Evolutionary conservation across 2,888 invertebrate genomes (phyloP).

Genomic region (Pristionchus japonicus): DNA sequence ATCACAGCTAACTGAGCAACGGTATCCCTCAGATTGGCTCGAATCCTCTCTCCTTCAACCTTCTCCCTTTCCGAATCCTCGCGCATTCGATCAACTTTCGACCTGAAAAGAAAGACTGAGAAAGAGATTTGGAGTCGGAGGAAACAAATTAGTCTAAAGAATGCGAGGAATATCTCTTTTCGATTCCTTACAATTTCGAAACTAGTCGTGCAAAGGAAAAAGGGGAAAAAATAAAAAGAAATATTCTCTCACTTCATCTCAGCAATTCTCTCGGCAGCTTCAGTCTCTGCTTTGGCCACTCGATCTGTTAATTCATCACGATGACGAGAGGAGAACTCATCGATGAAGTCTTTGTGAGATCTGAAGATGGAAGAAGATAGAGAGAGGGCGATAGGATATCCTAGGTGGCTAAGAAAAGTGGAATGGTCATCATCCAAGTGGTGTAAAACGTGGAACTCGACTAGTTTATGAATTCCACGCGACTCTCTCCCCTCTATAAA

Average conservation of each 20-base stretch:
- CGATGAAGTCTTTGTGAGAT: slow-evolving; percentile 62
- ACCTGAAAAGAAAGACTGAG: background rate
- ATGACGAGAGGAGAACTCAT: slow-evolving; percentile 58
- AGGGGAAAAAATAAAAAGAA: too few relatives aligned
- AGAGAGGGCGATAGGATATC: too few relatives aligned
- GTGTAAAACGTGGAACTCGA: background rate
- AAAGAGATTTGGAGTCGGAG: background rate
- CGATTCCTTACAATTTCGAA: too few relatives aligned
- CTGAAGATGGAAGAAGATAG: slow-evolving; percentile 31
- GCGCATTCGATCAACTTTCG: slow-evolving; percentile 29
- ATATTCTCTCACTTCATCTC: slow-evolving; percentile 35
- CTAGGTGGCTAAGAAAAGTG: background rate
- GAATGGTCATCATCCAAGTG: background rate
- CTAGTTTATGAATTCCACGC: background rate
- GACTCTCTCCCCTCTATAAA: background rate
- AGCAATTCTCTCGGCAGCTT: slow-evolving; percentile 33
- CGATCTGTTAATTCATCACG: slow-evolving; percentile 52
- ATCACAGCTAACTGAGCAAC: background rate
- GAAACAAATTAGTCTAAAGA: background rate
- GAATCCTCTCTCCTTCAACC: background rate
- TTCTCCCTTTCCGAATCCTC: slow-evolving; percentile 43
- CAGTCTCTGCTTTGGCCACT: slow-evolving; percentile 34
- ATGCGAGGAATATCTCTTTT: background rate
- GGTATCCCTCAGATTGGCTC: background rate
- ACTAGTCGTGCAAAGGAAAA: too few relatives aligned